Percentiles rank a stretch among this genome's conserved stretches.
phyloP scores from a whole-genome alignment of 2,888 invertebrate genomes.

The Cremastobaeus sp. region DNA sequence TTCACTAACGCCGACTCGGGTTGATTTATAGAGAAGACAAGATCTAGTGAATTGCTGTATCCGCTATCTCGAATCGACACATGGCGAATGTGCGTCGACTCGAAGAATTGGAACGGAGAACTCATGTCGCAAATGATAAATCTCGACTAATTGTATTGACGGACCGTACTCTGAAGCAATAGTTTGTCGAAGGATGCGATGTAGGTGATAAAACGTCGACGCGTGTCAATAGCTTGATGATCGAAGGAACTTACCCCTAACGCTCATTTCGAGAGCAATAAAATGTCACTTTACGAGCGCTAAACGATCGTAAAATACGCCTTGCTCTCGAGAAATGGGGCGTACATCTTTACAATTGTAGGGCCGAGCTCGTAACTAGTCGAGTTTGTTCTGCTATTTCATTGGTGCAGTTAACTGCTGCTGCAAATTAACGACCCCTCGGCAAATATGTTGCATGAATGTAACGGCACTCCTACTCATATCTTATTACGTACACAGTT shows the following conservation, averaged over 20 bases:
- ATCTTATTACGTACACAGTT: conserved; percentile 33
- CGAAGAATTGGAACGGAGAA: conserved; percentile 20
- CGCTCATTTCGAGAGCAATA: conserved; percentile 60
- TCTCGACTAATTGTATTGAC: conserved; percentile 43
- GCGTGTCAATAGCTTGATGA: conserved; percentile 54
- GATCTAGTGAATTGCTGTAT: too few species aligned
- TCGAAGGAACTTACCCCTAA: conserved; percentile 55
- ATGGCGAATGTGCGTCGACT: conserved; percentile 3
- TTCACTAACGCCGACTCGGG: too few species aligned
- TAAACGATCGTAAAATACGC: conserved; percentile 62
- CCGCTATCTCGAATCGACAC: too few species aligned
- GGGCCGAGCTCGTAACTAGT: conserved; percentile 1
- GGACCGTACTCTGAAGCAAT: conserved; percentile 22
- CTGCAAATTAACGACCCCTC: conserved; percentile 54
- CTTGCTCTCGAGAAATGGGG: conserved; percentile 54
- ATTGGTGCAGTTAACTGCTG: conserved; percentile 50
- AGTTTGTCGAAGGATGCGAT: conserved; percentile 24
- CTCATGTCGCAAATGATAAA: conserved; percentile 35
- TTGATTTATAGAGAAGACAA: too few species aligned
- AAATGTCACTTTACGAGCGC: conserved; percentile 63
- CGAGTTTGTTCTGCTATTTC: conserved; percentile 49
- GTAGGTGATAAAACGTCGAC: conserved; percentile 50
- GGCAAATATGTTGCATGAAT: conserved; percentile 35
- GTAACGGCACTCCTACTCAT: conserved; percentile 18
- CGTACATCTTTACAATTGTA: conserved; percentile 58